phyloP scores from a whole-genome alignment of 2,888 invertebrate species.

The Sussaba pulchella region DNA sequence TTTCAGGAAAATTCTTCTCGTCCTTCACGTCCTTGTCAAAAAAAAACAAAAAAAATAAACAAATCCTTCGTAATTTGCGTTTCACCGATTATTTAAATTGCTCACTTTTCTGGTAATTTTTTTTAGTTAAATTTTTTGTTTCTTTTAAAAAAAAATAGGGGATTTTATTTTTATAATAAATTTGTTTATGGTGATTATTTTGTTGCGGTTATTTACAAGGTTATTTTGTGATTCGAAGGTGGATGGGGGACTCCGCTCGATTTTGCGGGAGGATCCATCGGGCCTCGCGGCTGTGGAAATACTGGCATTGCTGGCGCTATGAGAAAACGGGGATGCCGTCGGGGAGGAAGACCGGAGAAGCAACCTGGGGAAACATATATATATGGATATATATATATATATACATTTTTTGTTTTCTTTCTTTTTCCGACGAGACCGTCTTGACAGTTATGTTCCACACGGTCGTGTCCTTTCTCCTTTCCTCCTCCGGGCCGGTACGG shows the following conservation, averaged over 20 bases:
- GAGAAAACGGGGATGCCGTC: conserved; percentile 55
- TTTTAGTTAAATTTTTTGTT: conserved; percentile 4
- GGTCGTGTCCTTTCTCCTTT: no score
- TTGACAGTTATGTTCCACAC: no score
- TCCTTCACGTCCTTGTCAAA: background rate
- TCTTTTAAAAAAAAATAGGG: no score
- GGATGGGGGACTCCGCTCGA: conserved; percentile 25
- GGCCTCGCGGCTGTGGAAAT: conserved; percentile 77
- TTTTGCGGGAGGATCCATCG: conserved; percentile 72
- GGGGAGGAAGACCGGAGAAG: conserved; percentile 42
- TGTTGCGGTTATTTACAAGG: background rate
- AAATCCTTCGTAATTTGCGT: no score
- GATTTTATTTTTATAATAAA: no score
- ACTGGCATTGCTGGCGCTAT: conserved; percentile 70
- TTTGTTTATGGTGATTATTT: background rate
- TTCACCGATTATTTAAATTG: no score
- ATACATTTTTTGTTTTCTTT: no score
- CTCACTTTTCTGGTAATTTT: background rate
- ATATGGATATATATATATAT: no score
- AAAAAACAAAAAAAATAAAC: no score
- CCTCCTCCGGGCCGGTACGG: no score
- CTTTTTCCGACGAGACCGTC: no score
- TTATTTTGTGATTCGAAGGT: background rate
- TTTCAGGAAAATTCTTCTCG: background rate
- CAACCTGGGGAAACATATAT: background rate